phyloP scores from a whole-genome alignment of 2,113 vertebrate species.

The Glareola pratincola region DNA sequence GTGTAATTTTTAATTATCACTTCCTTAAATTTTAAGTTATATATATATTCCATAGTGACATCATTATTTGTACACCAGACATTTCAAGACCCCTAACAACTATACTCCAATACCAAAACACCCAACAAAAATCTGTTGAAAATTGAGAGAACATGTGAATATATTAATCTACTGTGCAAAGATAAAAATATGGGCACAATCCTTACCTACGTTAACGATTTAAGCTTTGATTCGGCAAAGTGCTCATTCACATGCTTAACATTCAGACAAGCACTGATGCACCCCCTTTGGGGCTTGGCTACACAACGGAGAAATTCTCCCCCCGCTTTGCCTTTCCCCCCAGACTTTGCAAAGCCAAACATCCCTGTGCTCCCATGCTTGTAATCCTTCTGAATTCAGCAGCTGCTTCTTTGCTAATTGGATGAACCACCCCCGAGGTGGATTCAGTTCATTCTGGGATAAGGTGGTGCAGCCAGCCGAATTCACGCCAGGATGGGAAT shows the following conservation, averaged over 20 bases:
- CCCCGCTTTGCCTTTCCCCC: background rate
- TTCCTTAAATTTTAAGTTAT: background rate
- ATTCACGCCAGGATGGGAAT: background rate
- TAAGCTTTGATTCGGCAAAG: conserved; percentile 1
- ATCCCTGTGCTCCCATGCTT: background rate
- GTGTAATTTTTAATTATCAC: background rate
- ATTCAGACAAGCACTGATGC: background rate
- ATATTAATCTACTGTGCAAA: background rate
- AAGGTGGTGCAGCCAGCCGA: background rate
- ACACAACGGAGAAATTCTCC: background rate
- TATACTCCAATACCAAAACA: background rate
- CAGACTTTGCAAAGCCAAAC: background rate
- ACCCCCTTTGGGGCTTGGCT: background rate
- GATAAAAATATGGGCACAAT: background rate
- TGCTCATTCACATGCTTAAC: background rate
- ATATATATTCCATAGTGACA: background rate
- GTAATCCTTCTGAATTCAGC: background rate
- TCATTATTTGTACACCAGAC: background rate
- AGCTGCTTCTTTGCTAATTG: background rate
- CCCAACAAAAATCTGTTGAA: background rate
- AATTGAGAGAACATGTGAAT: background rate
- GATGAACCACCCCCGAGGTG: background rate
- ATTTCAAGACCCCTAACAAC: background rate
- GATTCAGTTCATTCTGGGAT: background rate
- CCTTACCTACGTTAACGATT: background rate